A percentile compares a stretch with the other conserved stretches of the same genome.
Evolutionary conservation across 2,888 invertebrate genomes (phyloP).

Genomic region (Sabatieria punctata): DNA sequence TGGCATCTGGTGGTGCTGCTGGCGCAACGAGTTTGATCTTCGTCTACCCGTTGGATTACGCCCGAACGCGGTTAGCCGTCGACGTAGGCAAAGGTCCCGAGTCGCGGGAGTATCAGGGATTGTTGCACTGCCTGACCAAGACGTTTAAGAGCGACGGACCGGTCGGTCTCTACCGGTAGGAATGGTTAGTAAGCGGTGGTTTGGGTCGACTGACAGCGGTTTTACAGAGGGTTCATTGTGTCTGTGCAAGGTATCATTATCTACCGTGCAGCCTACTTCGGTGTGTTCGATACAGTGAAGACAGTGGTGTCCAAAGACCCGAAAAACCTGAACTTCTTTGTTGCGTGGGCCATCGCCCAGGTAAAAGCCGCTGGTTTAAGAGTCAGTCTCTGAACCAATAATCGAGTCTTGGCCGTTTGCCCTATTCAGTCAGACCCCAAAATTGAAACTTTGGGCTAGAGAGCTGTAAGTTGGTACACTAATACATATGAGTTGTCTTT

Average conservation of each 20-base stretch:
- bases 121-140: slow-evolving; percentile 66
- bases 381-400: too few relatives aligned
- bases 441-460: neutral
- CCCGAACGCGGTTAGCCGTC: slow-evolving; percentile 66
- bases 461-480: too few relatives aligned
- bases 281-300: slow-evolving; percentile 81
- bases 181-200: neutral
- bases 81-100: slow-evolving; percentile 63
- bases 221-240: slow-evolving; percentile 58
- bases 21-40: slow-evolving; percentile 82
- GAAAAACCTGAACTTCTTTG: slow-evolving; percentile 69
- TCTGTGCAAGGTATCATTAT: slow-evolving; percentile 74
- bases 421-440: neutral
- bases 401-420: too few relatives aligned
- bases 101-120: slow-evolving; percentile 67
- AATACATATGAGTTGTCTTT: too few relatives aligned
- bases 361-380: too few relatives aligned
- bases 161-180: slow-evolving; percentile 56
- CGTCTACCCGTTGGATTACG: slow-evolving; percentile 85
- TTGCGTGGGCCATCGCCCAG: slow-evolving; percentile 60
- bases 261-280: slow-evolving; percentile 84
- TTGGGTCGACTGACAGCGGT: neutral
- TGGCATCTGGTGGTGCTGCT: slow-evolving; percentile 78
- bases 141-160: slow-evolving; percentile 61
- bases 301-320: slow-evolving; percentile 69